Percentiles rank a stretch among this genome's conserved stretches.
These are phyloP conservation scores for Drosophila melanica DNA, from an alignment of 1,140 invertebrate genomes.

Conservation along the genomic window DNA sequence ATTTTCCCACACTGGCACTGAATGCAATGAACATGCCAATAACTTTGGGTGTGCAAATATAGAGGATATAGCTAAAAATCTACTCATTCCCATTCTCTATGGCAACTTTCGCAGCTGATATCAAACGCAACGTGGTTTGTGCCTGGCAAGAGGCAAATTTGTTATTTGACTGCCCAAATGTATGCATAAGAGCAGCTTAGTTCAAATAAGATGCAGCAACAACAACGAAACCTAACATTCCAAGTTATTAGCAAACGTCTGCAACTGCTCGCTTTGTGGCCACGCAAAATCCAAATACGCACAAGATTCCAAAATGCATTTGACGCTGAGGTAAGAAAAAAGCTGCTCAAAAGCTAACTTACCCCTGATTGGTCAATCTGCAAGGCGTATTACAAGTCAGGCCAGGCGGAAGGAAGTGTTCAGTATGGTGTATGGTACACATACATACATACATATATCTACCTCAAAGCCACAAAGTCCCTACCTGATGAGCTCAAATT, in stretches of 20 bases:
- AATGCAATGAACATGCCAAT: not conserved
- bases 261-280: conserved; percentile 28
- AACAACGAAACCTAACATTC: not conserved
- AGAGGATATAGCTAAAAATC: not conserved
- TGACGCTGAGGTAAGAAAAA: no score
- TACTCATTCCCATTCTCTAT: not conserved
- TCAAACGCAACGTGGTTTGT: not conserved
- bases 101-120: not conserved
- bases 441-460: not conserved
- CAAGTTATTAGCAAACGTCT: not conserved
- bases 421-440: not conserved
- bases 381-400: not conserved
- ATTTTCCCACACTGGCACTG: not conserved
- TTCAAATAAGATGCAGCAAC: not conserved
- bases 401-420: not conserved
- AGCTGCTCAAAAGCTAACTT: no score
- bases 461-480: not conserved
- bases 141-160: not conserved
- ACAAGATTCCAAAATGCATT: conserved; percentile 1
- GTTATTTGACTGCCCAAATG: not conserved
- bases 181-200: conserved; percentile 15
- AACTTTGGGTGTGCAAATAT: not conserved
- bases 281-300: conserved; percentile 24
- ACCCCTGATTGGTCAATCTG: no score
- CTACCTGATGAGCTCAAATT: not conserved